Evolutionary conservation across 64 coral and sea anemone genomes (phyloP), one percentile per base, ranked within the genome.

Genomic region (Cladopsammia gracilis): DNA sequence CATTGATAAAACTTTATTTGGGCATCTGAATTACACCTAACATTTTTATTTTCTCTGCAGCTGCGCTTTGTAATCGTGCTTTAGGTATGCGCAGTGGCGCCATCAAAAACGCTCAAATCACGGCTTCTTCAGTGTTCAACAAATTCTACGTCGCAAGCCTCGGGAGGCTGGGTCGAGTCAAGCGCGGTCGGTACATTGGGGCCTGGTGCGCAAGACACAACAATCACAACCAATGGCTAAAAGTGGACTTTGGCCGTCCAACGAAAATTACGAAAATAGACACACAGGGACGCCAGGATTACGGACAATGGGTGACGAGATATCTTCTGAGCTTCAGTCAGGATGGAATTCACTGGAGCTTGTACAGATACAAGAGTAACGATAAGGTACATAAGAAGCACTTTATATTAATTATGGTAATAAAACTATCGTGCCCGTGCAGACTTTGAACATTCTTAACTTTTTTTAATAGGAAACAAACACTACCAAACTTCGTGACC

Each of bases 151-250:
- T 48, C 10, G 57, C 95, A 15, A 76, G 76, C 49, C 71, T 47
- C 22, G 70, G 75, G 43, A 77, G 89, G 83, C 49, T 94, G 59
- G 25, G 85, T 10, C 70, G 61, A 71, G 47, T 68, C 60, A 59
- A 93, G 88, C 43, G 87, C 4, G 90, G 90, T 26, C 26, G 82
- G 43, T 70, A 84, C 52, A 82, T 65, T 26, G 95, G 92, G 22
- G 95, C 83, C 6, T 97, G 95, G 95, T 83, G 83, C 46, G 56
- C 95, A 59, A 67, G 82, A 24, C 83, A 98, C 77, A 67, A 88
- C 52, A 98, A 98, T 52, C 89, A 90, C 20, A 72, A 94, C 56
- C 96, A 98, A 48, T 98, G 96, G 96, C 71, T 98, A 42, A 82
- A 94, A 53, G 91, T 78, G 10, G 84, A 87, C 42, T 86, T 98